Evolutionary conservation across 2,797 vertebrate genomes (phyloP).

Genomic region (Oceanodroma leucorhoa): DNA sequence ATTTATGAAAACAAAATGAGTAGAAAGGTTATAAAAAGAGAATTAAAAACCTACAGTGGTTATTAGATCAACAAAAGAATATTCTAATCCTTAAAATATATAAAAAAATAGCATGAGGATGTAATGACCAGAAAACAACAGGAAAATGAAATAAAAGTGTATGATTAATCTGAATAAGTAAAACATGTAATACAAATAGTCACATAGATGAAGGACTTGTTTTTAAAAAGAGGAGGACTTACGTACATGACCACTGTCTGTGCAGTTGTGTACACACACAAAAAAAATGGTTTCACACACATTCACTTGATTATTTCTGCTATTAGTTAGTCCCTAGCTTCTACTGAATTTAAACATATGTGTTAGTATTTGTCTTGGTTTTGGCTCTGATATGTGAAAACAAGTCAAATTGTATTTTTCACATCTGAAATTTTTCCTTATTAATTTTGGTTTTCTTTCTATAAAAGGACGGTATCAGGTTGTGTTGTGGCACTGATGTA

Average conservation of each 20-base stretch:
- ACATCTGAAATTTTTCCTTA: not conserved
- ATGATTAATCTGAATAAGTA: not conserved
- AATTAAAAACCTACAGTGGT: not conserved
- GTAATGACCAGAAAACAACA: not conserved
- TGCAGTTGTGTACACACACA: not conserved
- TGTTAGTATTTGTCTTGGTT: not conserved
- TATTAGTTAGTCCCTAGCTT: not conserved
- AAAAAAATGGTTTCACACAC: not conserved
- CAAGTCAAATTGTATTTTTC: not conserved
- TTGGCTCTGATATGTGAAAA: not conserved
- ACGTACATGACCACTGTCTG: accelerated
- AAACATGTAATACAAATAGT: not conserved
- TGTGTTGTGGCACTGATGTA: not conserved
- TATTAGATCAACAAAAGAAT: not conserved
- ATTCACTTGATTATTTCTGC: not conserved
- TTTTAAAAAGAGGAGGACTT: not conserved
- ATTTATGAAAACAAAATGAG: not conserved
- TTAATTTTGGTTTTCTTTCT: not conserved
- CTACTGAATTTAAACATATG: not conserved
- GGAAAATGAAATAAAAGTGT: not conserved
- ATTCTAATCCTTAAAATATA: not conserved
- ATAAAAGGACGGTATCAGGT: not conserved
- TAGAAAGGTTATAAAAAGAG: not conserved
- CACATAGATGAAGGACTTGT: not conserved
- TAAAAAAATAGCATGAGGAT: not conserved